Evolutionary conservation across 2,888 invertebrate species (phyloP), one percentile per base, ranked within the genome.

Genomic region (Theodoxus fluviatilis): DNA sequence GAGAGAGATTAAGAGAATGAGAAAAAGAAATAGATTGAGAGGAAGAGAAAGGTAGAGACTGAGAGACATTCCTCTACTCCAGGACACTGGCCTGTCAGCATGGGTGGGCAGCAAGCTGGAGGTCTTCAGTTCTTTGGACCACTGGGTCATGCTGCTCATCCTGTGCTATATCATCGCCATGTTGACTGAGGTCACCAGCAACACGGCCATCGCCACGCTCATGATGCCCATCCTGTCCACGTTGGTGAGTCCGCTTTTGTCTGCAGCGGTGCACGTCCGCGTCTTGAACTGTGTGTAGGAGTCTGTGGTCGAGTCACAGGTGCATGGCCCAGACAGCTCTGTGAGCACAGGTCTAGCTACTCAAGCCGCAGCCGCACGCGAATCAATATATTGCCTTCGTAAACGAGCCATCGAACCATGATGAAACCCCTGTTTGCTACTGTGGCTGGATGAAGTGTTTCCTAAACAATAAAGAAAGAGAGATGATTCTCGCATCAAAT

Each of bases 181-280:
- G 28, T 76, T 81, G 65, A 86, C 86, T 9, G 83, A 85, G 71
- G 80, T 86, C 25, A 84, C 84, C 40, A 83, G 83, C 72, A 86
- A 86, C 75, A 79, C 81, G 1, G 84, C 86, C 43, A 84, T 81
- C 18, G 82, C 84, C 37, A 85, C 83, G n/a, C 76, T 86, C 12
- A 80, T 85, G 77, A 81, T 85, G 77, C 85, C 85, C 6, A 85
- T 86, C 4, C 69, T 86, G 64, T 81, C 83, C 2, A 77, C 82
- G 69, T 75, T 85, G 78, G 84, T 84, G 69, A 75, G 78, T 74
- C 3, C 49, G 2, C 12, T 67, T 59, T 9, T 25, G 18, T 59
- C n/a, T n/a, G n/a, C n/a, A n/a, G n/a, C n/a, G n/a, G n/a, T n/a
- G n/a, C n/a, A n/a, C n/a, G n/a, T n/a, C n/a, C n/a, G n/a, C 2